Base-by-base conservation (phyloP, 2,888 invertebrate species). In the Tholera decimalis region DNA sequence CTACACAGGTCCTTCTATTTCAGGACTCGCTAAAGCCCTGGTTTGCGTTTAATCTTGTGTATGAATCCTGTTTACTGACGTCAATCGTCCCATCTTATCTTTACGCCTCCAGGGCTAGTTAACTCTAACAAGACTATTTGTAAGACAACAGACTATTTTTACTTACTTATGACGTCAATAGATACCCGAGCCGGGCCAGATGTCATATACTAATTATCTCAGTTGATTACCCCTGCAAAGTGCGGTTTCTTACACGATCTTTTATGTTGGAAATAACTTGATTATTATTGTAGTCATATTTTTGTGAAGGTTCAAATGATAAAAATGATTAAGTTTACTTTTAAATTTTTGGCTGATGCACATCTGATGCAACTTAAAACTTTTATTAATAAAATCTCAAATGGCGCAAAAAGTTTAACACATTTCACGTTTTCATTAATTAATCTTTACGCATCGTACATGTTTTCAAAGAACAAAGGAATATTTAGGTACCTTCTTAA, bases 91-190 rank as follows among this genome's bases (percentile, higher is more conserved):
- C 44, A 4, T 46, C 26, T 46, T 47, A 28, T 47, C 33, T 37
- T 35, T 6, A 15, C 46, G 13, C 18, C 11, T 39, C 50, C 20
- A 56, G 30, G 39, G 28, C 22, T 53, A 37, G 26, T 33, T 28
- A 46, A 54, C 13, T 26, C 26, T 28, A 22, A 18, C 20, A n/a
- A 61, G 22, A 35, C 13, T 28, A 37, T 37, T 44, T 35, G 43
- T 57, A n/a, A 6, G 8, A 15, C 13, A 26, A 22, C 51, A 35
- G 13, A 44, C n/a, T 43, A 35, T 51, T 20, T 24, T 51, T 35
- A 24, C n/a, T 53, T 41, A 20, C 39, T 1, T 22, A 37, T 60
- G 60, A 60, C 60, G 54, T 60, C 54, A 54, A 46, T 50, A 20
- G 26, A 26, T 13, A 46, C n/a, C 44, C 11, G 20, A 54, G 43